Evolutionary conservation across 2,797 vertebrate species (phyloP), one percentile per base, ranked within the genome.

Genomic region (Cheirogaleus major): DNA sequence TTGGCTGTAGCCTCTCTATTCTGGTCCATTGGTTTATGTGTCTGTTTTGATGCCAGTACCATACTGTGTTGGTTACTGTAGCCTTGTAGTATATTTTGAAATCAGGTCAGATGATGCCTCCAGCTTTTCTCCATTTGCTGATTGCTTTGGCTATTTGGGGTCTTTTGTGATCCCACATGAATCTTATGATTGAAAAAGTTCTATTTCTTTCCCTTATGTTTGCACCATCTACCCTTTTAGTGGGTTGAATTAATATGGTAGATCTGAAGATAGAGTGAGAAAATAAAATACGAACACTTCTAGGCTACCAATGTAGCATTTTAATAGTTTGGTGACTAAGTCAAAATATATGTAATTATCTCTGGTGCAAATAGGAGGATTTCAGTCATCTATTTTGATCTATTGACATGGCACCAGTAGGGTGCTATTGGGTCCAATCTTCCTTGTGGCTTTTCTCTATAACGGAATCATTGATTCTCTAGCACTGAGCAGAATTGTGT

Each of bases 391-490:
- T 10, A 4, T 43, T n/a, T 69, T 35, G 30, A 61, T 23, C 17
- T 30, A 32, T 52, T 69, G 7, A 9, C 0, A 30, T 10, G 7
- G n/a, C 4, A 69, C 23, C 1, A 2, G 17, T 25, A 59, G 2
- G n/a, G 25, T 25, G n/a, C 9, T 14, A 1, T 8, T 32, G 10
- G 61, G 3, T 20, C 38, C 41, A 2, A 13, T n/a, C 35, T 35
- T 14, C 9, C 55, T 3, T 23, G 63, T 55, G 70, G 8, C 55
- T 73, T 72, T 23, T 89, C 70, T 83, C 63, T 52, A 9, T 38
- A 12, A 79, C 12, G 23, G 50, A 63, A 48, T 72, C 18, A 38
- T 25, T 63, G 32, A 35, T 70, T 57, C 63, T 55, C 38, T 15
- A 55, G 30, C 23, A 38, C 7, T 22, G 27, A 85, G 23, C 30